Conservation (phyloP, 2,113 vertebrate species). For the Hippocampus barbouri region DNA sequence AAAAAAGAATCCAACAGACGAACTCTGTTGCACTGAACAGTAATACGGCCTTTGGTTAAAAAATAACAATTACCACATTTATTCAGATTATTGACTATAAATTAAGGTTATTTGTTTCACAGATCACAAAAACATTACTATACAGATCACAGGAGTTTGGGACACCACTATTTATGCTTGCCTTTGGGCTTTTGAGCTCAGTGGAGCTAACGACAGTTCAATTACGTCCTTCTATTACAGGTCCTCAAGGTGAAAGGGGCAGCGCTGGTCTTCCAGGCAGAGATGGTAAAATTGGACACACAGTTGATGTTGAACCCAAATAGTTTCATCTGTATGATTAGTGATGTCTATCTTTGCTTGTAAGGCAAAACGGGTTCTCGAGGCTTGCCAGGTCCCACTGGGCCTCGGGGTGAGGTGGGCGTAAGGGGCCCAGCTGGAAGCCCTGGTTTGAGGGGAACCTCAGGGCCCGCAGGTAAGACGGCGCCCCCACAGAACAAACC, state of each 20-base stretch:
- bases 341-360: constrained; percentile 44
- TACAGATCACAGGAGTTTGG: neutral
- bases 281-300: constrained; percentile 62
- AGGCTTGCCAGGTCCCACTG: constrained; percentile 71
- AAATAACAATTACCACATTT: neutral
- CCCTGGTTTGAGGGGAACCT: constrained; percentile 75
- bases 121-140: neutral
- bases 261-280: constrained; percentile 68
- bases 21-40: constrained; percentile 16
- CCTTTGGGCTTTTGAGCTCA: neutral
- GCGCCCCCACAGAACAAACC: neutral
- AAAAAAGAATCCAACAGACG: constrained; percentile 14
- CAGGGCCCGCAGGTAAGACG: constrained; percentile 80
- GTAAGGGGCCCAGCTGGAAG: constrained; percentile 71
- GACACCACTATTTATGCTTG: neutral
- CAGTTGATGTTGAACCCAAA: constrained; percentile 21
- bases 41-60: constrained; percentile 9
- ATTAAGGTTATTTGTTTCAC: neutral
- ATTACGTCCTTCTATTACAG: constrained; percentile 53
- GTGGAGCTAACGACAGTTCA: constrained; percentile 3
- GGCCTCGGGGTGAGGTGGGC: constrained; percentile 78
- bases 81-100: neutral
- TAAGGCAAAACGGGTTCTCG: constrained; percentile 69
- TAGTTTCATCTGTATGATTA: constrained; percentile 29
- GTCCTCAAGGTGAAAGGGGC: constrained; percentile 73